These are phyloP conservation scores for Campoletis raptor DNA, from an alignment of 2,888 invertebrate species.

Conservation along the genomic window DNA sequence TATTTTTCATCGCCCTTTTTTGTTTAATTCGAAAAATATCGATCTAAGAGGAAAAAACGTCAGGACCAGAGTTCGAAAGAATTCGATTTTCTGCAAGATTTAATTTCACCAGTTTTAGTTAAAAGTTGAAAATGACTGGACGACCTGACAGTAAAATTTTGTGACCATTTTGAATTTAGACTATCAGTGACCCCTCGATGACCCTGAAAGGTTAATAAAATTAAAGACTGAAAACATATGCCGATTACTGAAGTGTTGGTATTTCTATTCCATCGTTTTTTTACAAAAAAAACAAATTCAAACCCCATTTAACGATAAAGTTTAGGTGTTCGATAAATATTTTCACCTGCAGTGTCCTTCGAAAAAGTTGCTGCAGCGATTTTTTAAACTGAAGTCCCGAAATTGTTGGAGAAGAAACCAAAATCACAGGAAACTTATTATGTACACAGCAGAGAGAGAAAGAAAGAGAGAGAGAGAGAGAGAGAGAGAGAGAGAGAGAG, in stretches of 20 bases:
- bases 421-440: background rate
- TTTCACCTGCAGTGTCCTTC: background rate
- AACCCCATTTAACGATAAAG: background rate
- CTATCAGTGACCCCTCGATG: too few species aligned
- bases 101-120: background rate
- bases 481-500: constrained; percentile 7
- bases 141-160: background rate
- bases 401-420: background rate
- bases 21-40: too few species aligned
- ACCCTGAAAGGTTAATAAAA: too few species aligned
- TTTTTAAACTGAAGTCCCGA: background rate
- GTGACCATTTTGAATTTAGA: too few species aligned
- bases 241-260: too few species aligned
- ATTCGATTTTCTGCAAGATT: too few species aligned
- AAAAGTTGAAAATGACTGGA: background rate
- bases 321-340: background rate
- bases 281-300: background rate
- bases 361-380: background rate
- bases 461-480: background rate
- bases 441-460: background rate
- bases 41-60: too few species aligned
- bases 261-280: background rate
- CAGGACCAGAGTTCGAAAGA: too few species aligned
- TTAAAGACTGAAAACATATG: too few species aligned
- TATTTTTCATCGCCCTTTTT: too few species aligned